Evolutionary conservation across 1,140 invertebrate genomes (phyloP).

Genomic region (Nomia melanderi): DNA sequence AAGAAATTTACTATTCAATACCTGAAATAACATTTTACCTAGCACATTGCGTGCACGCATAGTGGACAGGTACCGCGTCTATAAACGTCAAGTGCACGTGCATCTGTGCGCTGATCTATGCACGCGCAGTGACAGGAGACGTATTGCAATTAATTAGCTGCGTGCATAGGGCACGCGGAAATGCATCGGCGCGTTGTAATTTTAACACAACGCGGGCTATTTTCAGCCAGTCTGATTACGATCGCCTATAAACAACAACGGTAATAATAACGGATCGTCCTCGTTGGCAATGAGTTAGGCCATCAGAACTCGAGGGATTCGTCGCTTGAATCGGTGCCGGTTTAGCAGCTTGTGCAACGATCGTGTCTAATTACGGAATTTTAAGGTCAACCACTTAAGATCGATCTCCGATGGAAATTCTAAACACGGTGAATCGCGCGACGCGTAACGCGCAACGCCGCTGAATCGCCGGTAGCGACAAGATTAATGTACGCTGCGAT

Average conservation of each 20-base stretch:
- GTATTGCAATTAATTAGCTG: slow-evolving; percentile 24
- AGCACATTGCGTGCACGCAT: too few relatives aligned
- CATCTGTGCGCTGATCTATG: neutral
- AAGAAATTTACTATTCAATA: too few relatives aligned
- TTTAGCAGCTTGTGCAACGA: neutral
- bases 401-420: neutral
- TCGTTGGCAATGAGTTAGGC: slow-evolving; percentile 1
- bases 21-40: too few relatives aligned
- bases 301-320: too few relatives aligned
- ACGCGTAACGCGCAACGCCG: too few relatives aligned
- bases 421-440: neutral
- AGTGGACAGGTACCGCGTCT: neutral
- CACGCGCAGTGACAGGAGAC: neutral
- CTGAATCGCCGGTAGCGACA: neutral
- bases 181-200: neutral
- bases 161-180: slow-evolving; percentile 1
- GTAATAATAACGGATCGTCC: slow-evolving; percentile 28
- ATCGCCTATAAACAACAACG: slow-evolving; percentile 29
- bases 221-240: slow-evolving; percentile 8
- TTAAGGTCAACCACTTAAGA: slow-evolving; percentile 10
- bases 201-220: slow-evolving; percentile 16
- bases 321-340: neutral
- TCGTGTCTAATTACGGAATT: slow-evolving; percentile 8
- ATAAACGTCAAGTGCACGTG: neutral
- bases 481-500: neutral